Evolutionary conservation across 2,888 invertebrate genomes (phyloP), one percentile per base, ranked within the genome.

Genomic region (Agrochola lychnidis): DNA sequence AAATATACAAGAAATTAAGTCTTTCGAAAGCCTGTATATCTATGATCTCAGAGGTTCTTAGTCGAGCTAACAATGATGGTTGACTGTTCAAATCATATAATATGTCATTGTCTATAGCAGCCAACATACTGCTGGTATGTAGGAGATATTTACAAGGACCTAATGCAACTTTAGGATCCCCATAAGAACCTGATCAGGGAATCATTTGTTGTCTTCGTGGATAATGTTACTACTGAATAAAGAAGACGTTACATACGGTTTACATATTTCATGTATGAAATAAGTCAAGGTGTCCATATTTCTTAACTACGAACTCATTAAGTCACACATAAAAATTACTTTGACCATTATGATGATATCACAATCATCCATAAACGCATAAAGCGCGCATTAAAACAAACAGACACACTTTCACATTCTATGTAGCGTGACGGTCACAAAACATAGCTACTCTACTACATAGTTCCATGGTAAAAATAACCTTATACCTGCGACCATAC

Each of bases 391-490:
- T 86, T 88, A 87, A 88, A 89, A 88, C 84, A 89, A 89, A 88
- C 81, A 80, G 81, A 85, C 81, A 89, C 90, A 94, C 95, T 95
- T 94, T 95, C 94, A 94, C 94, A 93, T 93, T 92, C 91, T 88
- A 82, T 87, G 87, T 92, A 82, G 92, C 94, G 91, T 94, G 94
- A 94, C 94, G 91, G 91, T 92, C 92, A 89, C 85, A 87, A 84
- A 84, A 85, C 77, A 68, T 62, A 74, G 79, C 61, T 78, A 84
- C 76, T 80, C 78, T 61, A 87, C 51, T 84, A 14, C 14, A 45
- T 45, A 85, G 67, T 22, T 51, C 48, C 62, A 85, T 84, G 86
- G 67, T 75, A 76, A 82, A 83, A 73, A 79, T 77, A 66, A 70
- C 73, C 59, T 25, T 78, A 81, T 48, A 36, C 10, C 19, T 30